Evolutionary conservation across 2,797 vertebrate species (phyloP).

Genomic region (Hippocampus kuda): DNA sequence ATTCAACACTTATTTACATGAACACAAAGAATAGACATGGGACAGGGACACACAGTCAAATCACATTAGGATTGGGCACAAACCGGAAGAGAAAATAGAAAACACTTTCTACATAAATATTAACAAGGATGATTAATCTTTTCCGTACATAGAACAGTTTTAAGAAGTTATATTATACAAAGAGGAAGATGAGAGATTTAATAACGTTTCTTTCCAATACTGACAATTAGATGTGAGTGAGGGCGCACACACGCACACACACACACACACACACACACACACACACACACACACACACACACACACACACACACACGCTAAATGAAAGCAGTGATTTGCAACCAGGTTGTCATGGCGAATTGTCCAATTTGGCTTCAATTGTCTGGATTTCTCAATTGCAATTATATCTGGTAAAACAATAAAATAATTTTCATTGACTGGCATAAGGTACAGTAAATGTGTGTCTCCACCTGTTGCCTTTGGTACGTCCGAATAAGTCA

Average conservation of each 20-base stretch:
- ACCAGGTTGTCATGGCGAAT: neutral
- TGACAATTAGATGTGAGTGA: slow-evolving; percentile 22
- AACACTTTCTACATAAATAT: slow-evolving; percentile 32
- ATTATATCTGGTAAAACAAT: neutral
- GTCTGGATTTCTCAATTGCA: neutral
- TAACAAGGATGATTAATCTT: slow-evolving; percentile 48
- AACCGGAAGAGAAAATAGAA: slow-evolving; percentile 34
- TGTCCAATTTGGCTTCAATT: neutral
- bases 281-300: no score
- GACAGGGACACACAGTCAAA: slow-evolving; percentile 48
- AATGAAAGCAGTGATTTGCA: slow-evolving; percentile 1
- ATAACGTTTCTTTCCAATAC: slow-evolving; percentile 32
- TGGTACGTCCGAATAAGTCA: neutral
- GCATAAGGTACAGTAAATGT: neutral
- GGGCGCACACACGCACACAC: neutral
- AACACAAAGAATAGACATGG: slow-evolving; percentile 57
- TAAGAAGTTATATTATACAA: slow-evolving; percentile 49
- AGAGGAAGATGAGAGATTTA: slow-evolving; percentile 42
- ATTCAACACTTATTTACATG: slow-evolving; percentile 69
- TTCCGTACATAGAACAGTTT: slow-evolving; percentile 35
- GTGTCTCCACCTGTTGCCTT: neutral
- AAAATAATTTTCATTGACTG: neutral
- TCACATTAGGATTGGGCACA: slow-evolving; percentile 29
- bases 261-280: slow-evolving; percentile 9
- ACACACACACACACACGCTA: neutral